These are phyloP conservation scores for Cyrtodaria siliqua DNA, from an alignment of 2,888 invertebrate genomes.

Conservation along the genomic window DNA sequence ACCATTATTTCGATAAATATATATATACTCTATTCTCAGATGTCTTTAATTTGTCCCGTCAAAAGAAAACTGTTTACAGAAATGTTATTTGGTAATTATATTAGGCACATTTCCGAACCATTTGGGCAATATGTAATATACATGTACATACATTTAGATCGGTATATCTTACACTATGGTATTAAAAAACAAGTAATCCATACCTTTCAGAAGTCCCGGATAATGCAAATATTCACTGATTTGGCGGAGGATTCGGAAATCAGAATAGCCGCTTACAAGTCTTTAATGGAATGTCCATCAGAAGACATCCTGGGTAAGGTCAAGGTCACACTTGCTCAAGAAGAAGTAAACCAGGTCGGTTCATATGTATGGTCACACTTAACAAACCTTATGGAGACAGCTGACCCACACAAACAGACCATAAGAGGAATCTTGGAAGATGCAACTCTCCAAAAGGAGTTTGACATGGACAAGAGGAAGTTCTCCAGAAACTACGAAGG, in stretches of 20 bases:
- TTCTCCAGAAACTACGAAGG: slow-evolving; percentile 96
- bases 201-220: slow-evolving; percentile 71
- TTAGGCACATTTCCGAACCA: no score
- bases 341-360: slow-evolving; percentile 91
- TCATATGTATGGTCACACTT: slow-evolving; percentile 98
- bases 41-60: no score
- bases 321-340: slow-evolving; percentile 85
- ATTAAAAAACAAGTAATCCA: background rate
- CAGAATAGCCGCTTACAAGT: slow-evolving; percentile 94
- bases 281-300: slow-evolving; percentile 95
- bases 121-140: no score
- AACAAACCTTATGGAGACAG: slow-evolving; percentile 94
- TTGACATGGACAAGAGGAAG: slow-evolving; percentile 94
- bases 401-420: slow-evolving; percentile 93
- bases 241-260: slow-evolving; percentile 93
- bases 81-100: no score
- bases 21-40: no score
- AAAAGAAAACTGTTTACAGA: no score
- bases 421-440: slow-evolving; percentile 95
- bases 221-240: slow-evolving; percentile 90
- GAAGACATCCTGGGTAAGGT: slow-evolving; percentile 91
- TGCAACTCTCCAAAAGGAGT: slow-evolving; percentile 92
- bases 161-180: background rate
- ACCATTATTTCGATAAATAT: no score
- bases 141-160: background rate